A percentile compares a stretch with the other conserved stretches of the same genome.
These are phyloP conservation scores for Temnothorax ravouxi DNA, from an alignment of 2,888 invertebrate species.

Conservation along the genomic window DNA sequence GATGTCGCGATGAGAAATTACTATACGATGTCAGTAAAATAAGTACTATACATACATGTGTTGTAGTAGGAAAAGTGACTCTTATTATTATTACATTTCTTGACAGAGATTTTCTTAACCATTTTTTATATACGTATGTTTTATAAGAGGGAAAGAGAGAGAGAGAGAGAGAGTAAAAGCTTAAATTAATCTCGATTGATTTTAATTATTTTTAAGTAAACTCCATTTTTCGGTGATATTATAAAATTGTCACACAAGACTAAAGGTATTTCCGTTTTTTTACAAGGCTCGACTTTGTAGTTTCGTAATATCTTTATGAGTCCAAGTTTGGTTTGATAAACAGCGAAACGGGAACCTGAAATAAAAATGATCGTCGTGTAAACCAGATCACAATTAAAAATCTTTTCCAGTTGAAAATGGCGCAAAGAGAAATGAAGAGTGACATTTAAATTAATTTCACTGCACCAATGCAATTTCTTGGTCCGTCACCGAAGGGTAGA, in stretches of 20 bases:
- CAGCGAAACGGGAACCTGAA: background rate
- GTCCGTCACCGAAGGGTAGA: slow-evolving; percentile 76
- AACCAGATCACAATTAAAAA: background rate
- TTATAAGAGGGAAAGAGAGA: no score
- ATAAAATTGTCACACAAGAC: no score
- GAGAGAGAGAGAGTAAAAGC: no score
- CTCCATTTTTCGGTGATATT: no score
- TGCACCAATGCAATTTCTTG: slow-evolving; percentile 78
- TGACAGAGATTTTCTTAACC: no score
- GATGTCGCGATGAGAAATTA: no score
- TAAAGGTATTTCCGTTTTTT: background rate
- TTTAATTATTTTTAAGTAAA: slow-evolving; percentile 25
- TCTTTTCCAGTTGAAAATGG: background rate
- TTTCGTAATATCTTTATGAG: slow-evolving; percentile 9
- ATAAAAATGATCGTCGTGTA: background rate
- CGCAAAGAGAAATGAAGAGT: background rate
- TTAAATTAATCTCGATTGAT: background rate
- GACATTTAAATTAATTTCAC: slow-evolving; percentile 43
- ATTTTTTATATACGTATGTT: no score
- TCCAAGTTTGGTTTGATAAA: slow-evolving; percentile 3
- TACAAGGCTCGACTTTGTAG: slow-evolving; percentile 9
- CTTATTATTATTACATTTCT: no score
- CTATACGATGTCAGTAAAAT: no score
- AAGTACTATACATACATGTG: no score
- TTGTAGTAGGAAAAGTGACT: no score